phyloP scores from a whole-genome alignment of 1,140 invertebrate species.

The Ostrea edulis region DNA sequence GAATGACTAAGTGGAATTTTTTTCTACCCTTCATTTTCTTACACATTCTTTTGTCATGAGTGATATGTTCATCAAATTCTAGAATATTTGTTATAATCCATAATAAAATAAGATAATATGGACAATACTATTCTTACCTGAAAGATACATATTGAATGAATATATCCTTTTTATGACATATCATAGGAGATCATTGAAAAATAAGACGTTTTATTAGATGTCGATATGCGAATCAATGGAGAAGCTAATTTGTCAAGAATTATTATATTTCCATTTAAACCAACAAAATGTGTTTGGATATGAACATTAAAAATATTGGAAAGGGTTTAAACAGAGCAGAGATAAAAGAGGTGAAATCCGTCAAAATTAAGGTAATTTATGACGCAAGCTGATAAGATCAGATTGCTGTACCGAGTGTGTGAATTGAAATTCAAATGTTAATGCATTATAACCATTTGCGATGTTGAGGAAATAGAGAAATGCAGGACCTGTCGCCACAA shows the following conservation, averaged over 20 bases:
- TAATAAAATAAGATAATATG: not conserved
- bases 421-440: conserved; percentile 39
- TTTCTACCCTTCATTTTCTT: not conserved
- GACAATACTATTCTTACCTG: conserved; percentile 17
- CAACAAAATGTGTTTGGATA: not conserved
- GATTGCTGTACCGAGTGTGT: conserved; percentile 2
- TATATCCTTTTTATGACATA: conserved; percentile 25
- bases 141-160: conserved; percentile 34
- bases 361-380: conserved; percentile 29
- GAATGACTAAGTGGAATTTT: not conserved
- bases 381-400: conserved; percentile 17
- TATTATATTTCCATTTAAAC: conserved; percentile 31
- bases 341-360: conserved; percentile 3
- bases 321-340: not conserved
- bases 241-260: conserved; percentile 21
- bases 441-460: conserved; percentile 2
- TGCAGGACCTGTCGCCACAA: not conserved
- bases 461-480: not conserved
- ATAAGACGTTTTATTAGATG: conserved; percentile 21
- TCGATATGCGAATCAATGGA: conserved; percentile 11
- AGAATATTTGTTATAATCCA: not conserved
- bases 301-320: conserved; percentile 36
- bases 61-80: not conserved
- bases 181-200: conserved; percentile 10
- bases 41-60: conserved; percentile 10